Base-by-base conservation (phyloP, 2,113 vertebrate genomes). In the Macrotus californicus region DNA sequence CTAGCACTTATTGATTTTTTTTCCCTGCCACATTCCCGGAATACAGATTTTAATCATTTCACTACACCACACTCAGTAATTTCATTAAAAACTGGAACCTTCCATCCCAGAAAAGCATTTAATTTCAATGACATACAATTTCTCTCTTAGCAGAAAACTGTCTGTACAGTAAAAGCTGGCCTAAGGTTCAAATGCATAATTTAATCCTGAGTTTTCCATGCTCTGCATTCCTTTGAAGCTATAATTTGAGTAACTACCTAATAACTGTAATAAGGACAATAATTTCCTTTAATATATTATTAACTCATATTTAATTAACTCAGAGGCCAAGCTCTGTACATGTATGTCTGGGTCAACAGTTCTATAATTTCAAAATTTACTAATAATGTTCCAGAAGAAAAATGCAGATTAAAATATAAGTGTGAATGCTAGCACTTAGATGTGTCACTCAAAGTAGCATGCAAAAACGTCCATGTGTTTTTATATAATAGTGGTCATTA, bases 1-100 rank as follows among this genome's bases (percentile, higher is more conserved):
- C 98, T 98, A 97, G 97, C 98, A 97, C 96, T 98, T 99, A 99
- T 99, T 99, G 98, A 99, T 99, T 99, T 99, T 99, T 97, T 98
- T 98, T 95, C 97, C 96, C 98, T 94, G 96, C 98, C 98, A 99
- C 98, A 99, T 99, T 99, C 98, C 98, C 98, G 95, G 99, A 99
- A 99, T 99, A 99, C 99, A 99, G 99, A 99, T 99, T 99, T 99
- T 99, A 99, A 99, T 99, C 99, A 99, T 98, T 98, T 99, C 98
- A 98, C 98, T 98, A 98, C 98, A 99, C 98, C 97, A 97, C 98
- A 98, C 98, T 98, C 97, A 96, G 99, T 99, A 99, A 99, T 99
- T 99, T 99, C 99, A 99, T 99, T 99, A 99, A 99, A 98, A 98
- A 99, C 97, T 98, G 98, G 98, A 99, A 99, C 98, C 99, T 99